These are phyloP conservation scores for Uloborus plumipes DNA, from an alignment of 2,888 invertebrate genomes.

Conservation along the genomic window DNA sequence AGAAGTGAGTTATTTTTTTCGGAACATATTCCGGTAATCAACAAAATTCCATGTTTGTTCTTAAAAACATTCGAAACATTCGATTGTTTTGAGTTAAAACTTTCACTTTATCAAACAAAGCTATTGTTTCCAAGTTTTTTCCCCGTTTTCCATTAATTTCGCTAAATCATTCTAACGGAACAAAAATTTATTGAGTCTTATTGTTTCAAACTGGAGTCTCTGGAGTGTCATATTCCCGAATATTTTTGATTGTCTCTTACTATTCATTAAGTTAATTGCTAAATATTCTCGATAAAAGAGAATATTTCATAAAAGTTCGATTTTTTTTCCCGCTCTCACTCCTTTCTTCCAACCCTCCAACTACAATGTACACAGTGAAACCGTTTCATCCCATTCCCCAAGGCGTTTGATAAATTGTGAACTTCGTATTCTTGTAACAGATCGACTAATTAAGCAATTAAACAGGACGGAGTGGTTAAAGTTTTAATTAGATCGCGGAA, in stretches of 20 bases:
- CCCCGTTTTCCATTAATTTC: constrained; percentile 20
- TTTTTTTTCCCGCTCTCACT: constrained; percentile 33
- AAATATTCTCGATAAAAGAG: constrained; percentile 61
- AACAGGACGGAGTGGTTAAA: constrained; percentile 62
- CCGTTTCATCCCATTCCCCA: constrained; percentile 36
- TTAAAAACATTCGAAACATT: too few species aligned
- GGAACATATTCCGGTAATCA: too few species aligned
- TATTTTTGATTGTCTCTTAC: constrained; percentile 60
- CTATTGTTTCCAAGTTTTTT: constrained; percentile 34
- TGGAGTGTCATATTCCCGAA: constrained; percentile 22
- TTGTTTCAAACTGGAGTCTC: constrained; percentile 33
- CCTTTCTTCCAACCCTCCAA: background rate
- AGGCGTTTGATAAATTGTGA: constrained; percentile 63
- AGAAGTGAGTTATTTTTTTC: too few species aligned
- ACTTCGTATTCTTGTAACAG: constrained; percentile 51
- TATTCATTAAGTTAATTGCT: constrained; percentile 63
- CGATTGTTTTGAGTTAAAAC: constrained; percentile 39
- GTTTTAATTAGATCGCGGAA: constrained; percentile 56
- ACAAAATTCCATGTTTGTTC: too few species aligned
- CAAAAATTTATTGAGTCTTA: constrained; percentile 50
- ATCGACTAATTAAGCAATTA: constrained; percentile 63
- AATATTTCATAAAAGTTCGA: constrained; percentile 60
- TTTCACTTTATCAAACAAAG: constrained; percentile 28
- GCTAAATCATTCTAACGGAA: constrained; percentile 36
- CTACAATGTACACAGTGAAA: background rate